phyloP scores from a whole-genome alignment of 2,888 invertebrate genomes.

The Ichneumoninae sp. region DNA sequence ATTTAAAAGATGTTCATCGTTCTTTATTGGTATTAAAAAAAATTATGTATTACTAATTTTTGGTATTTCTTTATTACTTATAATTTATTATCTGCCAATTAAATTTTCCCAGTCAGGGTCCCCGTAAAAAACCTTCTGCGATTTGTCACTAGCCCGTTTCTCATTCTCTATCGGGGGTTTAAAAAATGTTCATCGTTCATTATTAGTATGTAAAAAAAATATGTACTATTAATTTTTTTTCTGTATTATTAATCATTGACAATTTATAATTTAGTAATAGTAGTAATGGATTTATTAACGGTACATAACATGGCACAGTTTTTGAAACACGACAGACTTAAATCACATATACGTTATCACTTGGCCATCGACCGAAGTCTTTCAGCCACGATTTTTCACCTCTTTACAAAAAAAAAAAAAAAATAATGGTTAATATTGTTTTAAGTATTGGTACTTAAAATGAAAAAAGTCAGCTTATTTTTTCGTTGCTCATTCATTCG shows the following conservation, averaged over 20 bases:
- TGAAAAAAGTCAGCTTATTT: too few relatives aligned
- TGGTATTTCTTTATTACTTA: background rate
- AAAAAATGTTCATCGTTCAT: background rate
- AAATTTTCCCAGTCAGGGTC: too few relatives aligned
- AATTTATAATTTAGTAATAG: background rate
- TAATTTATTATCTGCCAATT: background rate
- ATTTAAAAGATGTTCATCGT: background rate
- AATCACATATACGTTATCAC: too few relatives aligned
- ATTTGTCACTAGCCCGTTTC: conserved; percentile 19
- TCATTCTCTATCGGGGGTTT: background rate
- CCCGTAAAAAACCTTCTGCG: conserved; percentile 1
- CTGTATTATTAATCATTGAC: background rate
- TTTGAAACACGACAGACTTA: too few relatives aligned
- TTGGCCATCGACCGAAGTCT: too few relatives aligned
- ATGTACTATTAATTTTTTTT: background rate
- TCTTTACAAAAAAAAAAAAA: too few relatives aligned
- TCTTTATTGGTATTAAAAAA: background rate
- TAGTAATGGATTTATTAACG: too few relatives aligned
- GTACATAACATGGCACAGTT: too few relatives aligned
- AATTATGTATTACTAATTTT: background rate
- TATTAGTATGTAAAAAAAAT: background rate
- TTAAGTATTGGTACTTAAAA: too few relatives aligned
- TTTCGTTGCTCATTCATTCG: too few relatives aligned
- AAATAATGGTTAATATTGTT: too few relatives aligned
- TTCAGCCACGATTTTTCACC: too few relatives aligned